These are phyloP conservation scores for Staurois parvus DNA, from an alignment of 2,797 vertebrate species.

Conservation along the genomic window DNA sequence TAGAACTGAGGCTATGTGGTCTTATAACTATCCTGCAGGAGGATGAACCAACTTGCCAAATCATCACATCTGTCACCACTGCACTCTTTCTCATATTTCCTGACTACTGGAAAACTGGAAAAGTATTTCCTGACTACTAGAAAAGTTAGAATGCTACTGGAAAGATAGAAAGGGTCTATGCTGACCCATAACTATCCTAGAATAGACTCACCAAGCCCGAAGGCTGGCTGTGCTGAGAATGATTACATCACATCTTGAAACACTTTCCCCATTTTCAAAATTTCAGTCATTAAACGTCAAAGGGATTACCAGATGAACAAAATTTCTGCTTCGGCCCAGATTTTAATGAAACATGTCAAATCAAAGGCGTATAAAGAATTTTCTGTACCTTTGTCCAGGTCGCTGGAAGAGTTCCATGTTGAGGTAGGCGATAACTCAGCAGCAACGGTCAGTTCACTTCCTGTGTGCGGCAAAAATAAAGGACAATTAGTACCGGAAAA, in stretches of 20 bases:
- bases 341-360: constrained; percentile 13
- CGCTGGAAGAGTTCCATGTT: constrained; percentile 88
- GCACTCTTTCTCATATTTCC: too few species aligned
- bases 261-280: constrained; percentile 70
- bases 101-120: too few species aligned
- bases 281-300: constrained; percentile 66
- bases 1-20: too few species aligned
- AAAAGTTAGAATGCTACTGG: too few species aligned
- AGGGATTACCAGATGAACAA: constrained; percentile 56
- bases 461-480: constrained; percentile 69
- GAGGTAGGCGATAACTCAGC: constrained; percentile 83
- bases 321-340: constrained; percentile 47
- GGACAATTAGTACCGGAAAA: not conserved
- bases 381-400: constrained; percentile 84
- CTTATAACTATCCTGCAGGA: too few species aligned
- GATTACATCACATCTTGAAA: constrained; percentile 70
- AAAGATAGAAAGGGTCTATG: too few species aligned
- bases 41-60: too few species aligned
- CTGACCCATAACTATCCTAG: not conserved
- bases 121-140: too few species aligned
- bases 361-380: constrained; percentile 12
- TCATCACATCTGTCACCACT: too few species aligned
- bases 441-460: constrained; percentile 82
- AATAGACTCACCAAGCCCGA: not conserved
- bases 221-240: not conserved